Evolutionary conservation across 2,113 vertebrate species (phyloP).

Genomic region (Salvator merianae): DNA sequence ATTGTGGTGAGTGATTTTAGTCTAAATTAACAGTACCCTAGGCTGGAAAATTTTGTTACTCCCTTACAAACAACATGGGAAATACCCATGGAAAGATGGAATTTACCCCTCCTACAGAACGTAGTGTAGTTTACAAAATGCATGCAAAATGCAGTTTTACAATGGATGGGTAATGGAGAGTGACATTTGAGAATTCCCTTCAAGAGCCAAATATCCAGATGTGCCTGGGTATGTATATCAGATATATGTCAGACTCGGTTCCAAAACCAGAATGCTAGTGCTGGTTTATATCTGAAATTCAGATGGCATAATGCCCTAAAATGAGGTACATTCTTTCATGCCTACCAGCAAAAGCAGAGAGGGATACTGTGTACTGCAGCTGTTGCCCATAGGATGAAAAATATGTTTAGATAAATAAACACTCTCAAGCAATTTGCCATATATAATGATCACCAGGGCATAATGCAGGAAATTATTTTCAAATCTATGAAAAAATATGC

Average conservation of each 20-base stretch:
- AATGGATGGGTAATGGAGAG: slow-evolving; percentile 14
- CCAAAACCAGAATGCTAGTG: not conserved
- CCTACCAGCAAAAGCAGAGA: not conserved
- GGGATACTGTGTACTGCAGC: not conserved
- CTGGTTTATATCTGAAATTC: slow-evolving; percentile 2
- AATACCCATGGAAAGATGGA: not conserved
- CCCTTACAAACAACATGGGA: not conserved
- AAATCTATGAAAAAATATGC: not conserved
- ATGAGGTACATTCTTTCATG: not conserved
- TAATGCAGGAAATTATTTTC: not conserved
- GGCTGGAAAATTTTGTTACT: slow-evolving; percentile 8
- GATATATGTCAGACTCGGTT: slow-evolving; percentile 11
- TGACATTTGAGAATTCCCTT: slow-evolving; percentile 8
- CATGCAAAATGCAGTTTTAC: slow-evolving; percentile 18
- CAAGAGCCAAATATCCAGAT: slow-evolving; percentile 4
- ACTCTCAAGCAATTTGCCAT: not conserved
- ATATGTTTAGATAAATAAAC: not conserved
- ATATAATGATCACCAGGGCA: not conserved
- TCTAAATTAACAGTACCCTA: not conserved
- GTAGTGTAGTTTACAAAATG: slow-evolving; percentile 11
- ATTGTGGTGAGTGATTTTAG: slow-evolving; percentile 14
- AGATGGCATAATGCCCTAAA: slow-evolving; percentile 19
- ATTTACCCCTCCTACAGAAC: not conserved
- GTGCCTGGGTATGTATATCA: not conserved
- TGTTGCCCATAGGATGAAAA: not conserved